Evolutionary conservation across 92 coral and sea anemone species (phyloP).

Genomic region (Galaxea fascicularis): DNA sequence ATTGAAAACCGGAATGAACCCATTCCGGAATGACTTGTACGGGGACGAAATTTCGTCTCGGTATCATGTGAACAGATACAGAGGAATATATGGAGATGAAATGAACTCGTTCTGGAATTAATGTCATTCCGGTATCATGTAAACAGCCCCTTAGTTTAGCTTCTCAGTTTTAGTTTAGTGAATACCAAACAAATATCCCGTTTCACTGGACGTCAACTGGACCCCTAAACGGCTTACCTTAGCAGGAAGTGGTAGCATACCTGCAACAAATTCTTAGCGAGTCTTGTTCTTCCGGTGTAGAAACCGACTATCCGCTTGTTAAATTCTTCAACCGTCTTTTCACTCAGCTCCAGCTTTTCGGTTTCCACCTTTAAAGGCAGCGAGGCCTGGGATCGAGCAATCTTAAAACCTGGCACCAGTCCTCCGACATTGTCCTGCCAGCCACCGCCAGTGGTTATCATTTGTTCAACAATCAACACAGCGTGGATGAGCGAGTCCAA

Average conservation of each 20-base stretch:
- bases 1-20: too few species aligned
- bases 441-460: slow-evolving; percentile 98
- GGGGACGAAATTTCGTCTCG: too few species aligned
- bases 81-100: too few species aligned
- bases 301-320: slow-evolving; percentile 77
- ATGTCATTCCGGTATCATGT: too few species aligned
- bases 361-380: slow-evolving; percentile 84
- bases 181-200: too few species aligned
- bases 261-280: slow-evolving; percentile 96
- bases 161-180: too few species aligned
- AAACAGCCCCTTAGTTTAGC: too few species aligned
- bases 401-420: slow-evolving; percentile 91
- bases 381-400: slow-evolving; percentile 84
- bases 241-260: slow-evolving; percentile 13
- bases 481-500: slow-evolving; percentile 86
- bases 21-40: too few species aligned
- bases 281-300: slow-evolving; percentile 91
- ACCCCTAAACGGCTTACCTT: background rate
- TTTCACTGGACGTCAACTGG: background rate
- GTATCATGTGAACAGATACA: too few species aligned
- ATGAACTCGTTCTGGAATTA: too few species aligned
- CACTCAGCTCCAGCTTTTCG: slow-evolving; percentile 68
- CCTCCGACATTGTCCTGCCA: slow-evolving; percentile 99
- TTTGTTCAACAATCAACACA: slow-evolving; percentile 95
- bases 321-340: slow-evolving; percentile 67